Conservation (phyloP, 1,140 invertebrate genomes). For the Hyposmocoma kahamanoa region DNA sequence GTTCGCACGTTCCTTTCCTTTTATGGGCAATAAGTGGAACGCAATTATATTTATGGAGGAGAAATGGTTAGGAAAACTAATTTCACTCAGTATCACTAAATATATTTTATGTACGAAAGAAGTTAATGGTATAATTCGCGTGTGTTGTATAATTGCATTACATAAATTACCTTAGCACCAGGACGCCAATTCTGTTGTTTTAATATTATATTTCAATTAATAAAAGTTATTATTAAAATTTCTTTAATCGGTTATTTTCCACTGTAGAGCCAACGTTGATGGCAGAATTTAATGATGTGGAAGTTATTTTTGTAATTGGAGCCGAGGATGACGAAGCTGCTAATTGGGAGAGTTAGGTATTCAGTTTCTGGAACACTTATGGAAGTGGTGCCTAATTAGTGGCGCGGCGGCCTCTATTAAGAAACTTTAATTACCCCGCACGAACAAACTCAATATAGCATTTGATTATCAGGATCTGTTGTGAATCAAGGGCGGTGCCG, state of each 20-base stretch:
- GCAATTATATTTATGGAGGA: conserved; percentile 72
- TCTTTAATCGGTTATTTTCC: no score
- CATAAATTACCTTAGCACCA: no score
- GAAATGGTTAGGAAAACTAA: conserved; percentile 66
- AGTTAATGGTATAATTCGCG: not conserved
- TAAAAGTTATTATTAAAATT: no score
- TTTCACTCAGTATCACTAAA: conserved; percentile 44
- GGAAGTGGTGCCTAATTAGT: conserved; percentile 51
- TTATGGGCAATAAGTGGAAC: conserved; percentile 72
- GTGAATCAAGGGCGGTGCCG: no score
- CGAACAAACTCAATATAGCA: conserved; percentile 30
- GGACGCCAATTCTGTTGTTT: no score
- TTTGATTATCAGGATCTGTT: conserved; percentile 27
- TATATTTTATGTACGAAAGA: not conserved
- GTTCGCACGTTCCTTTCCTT: conserved; percentile 69
- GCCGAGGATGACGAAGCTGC: conserved; percentile 27
- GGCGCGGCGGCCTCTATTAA: conserved; percentile 42
- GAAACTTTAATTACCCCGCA: conserved; percentile 52
- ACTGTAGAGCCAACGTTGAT: no score
- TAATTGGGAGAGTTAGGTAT: conserved; percentile 60
- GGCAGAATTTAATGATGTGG: no score
- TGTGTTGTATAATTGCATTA: no score
- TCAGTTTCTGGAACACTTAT: conserved; percentile 50
- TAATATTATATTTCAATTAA: no score
- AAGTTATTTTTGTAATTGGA: conserved; percentile 23